Evolutionary conservation across 2,113 vertebrate genomes (phyloP).

Genomic region (Sardina pilchardus): DNA sequence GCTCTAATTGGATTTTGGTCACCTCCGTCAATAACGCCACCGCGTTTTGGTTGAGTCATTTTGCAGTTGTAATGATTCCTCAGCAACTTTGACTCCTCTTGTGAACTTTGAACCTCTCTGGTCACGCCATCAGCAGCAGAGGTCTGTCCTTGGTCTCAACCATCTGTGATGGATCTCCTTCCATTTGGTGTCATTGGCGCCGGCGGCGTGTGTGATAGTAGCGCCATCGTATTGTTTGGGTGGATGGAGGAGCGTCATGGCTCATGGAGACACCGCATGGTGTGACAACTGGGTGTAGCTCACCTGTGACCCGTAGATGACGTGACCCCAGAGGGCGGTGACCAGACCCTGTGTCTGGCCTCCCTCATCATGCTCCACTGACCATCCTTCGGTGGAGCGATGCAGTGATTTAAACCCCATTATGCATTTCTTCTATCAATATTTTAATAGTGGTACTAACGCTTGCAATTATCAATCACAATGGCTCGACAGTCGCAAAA

Average conservation of each 20-base stretch:
- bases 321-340: neutral
- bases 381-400: neutral
- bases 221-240: conserved; percentile 41
- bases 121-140: conserved; percentile 20
- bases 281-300: conserved; percentile 47
- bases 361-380: neutral
- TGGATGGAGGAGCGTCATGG: conserved; percentile 62
- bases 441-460: conserved; percentile 11
- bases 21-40: conserved; percentile 51
- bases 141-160: conserved; percentile 46
- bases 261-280: conserved; percentile 44
- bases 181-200: conserved; percentile 49
- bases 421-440: neutral
- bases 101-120: conserved; percentile 48
- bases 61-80: conserved; percentile 40
- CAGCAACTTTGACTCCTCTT: conserved; percentile 51
- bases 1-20: conserved; percentile 36
- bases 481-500: neutral
- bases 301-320: conserved; percentile 52
- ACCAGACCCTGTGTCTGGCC: neutral
- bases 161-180: conserved; percentile 59
- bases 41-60: conserved; percentile 41
- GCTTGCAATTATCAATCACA: conserved; percentile 11
- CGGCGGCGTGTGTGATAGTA: conserved; percentile 45
- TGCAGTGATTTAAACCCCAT: neutral